These are phyloP conservation scores for Drosophila yakuba DNA, from an alignment of 1,140 invertebrate species.

Conservation along the genomic window DNA sequence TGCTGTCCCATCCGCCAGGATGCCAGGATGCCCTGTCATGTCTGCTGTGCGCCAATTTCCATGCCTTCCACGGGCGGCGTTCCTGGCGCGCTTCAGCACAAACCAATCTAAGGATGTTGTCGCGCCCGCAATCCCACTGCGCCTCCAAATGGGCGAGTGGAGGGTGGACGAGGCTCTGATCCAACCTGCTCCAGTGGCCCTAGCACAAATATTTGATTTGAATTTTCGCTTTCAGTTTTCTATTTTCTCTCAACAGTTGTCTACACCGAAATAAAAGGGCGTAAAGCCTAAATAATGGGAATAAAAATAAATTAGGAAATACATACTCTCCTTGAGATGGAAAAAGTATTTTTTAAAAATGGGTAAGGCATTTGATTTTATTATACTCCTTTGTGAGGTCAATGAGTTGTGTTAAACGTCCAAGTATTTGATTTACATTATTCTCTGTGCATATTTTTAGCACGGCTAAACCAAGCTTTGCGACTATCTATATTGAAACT, in stretches of 20 bases:
- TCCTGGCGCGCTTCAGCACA: conserved; percentile 58
- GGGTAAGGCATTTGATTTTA: no score
- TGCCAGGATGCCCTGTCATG: conserved; percentile 52
- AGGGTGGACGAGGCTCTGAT: conserved; percentile 6
- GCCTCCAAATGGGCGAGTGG: conserved; percentile 5
- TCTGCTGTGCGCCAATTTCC: conserved; percentile 73
- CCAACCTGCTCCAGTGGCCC: conserved; percentile 23
- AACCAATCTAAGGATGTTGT: conserved; percentile 82
- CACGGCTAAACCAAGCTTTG: conserved; percentile 35
- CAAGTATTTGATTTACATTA: conserved; percentile 1
- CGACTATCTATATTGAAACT: conserved; percentile 39
- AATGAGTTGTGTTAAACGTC: no score
- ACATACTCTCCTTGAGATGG: no score
- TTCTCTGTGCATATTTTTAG: conserved; percentile 35
- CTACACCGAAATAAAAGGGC: conserved; percentile 15
- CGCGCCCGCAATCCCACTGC: conserved; percentile 45
- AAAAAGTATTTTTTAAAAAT: no score
- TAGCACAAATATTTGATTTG: conserved; percentile 77
- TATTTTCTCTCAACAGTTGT: conserved; percentile 21
- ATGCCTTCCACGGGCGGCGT: conserved; percentile 56
- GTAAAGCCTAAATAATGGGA: no score
- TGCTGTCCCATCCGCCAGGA: no score
- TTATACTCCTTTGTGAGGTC: no score
- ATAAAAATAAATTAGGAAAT: no score
- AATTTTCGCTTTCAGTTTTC: conserved; percentile 43